Evolutionary conservation across 1,140 invertebrate genomes (phyloP).

Genomic region (Mactra quadrangularis): DNA sequence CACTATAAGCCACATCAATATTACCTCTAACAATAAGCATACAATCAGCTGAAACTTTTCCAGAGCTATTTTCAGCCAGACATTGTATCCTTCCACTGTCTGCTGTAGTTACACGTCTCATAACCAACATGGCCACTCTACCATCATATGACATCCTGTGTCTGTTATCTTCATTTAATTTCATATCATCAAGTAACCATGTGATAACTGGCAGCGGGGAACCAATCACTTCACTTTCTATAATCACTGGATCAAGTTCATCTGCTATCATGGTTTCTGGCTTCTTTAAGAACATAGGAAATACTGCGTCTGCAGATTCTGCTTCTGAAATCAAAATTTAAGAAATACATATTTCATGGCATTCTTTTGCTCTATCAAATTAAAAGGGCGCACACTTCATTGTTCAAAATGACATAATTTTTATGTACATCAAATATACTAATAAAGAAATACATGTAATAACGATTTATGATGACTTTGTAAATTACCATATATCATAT

Average conservation of each 20-base stretch:
- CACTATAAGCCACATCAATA: too few relatives aligned
- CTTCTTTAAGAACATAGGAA: constrained; percentile 75
- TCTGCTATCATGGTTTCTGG: constrained; percentile 68
- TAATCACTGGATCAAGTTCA: constrained; percentile 66
- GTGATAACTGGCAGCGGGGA: constrained; percentile 70
- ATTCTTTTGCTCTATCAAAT: too few relatives aligned
- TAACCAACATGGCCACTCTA: constrained; percentile 66
- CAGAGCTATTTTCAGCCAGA: constrained; percentile 69
- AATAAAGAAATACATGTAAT: too few relatives aligned
- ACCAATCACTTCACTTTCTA: constrained; percentile 78
- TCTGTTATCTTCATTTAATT: constrained; percentile 35
- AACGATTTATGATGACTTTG: too few relatives aligned
- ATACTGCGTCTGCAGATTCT: constrained; percentile 64
- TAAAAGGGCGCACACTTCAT: too few relatives aligned
- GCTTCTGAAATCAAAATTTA: constrained; percentile 59
- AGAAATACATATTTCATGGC: too few relatives aligned
- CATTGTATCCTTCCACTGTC: constrained; percentile 74
- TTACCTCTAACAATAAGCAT: constrained; percentile 74
- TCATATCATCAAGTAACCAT: constrained; percentile 67
- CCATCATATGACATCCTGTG: constrained; percentile 70
- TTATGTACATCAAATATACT: too few relatives aligned
- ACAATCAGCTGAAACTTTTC: constrained; percentile 69
- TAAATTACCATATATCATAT: too few relatives aligned
- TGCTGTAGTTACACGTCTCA: constrained; percentile 58
- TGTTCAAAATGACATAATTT: too few relatives aligned